These are phyloP conservation scores for Heliconius melpomene DNA, from an alignment of 1,140 invertebrate genomes.

Conservation along the genomic window DNA sequence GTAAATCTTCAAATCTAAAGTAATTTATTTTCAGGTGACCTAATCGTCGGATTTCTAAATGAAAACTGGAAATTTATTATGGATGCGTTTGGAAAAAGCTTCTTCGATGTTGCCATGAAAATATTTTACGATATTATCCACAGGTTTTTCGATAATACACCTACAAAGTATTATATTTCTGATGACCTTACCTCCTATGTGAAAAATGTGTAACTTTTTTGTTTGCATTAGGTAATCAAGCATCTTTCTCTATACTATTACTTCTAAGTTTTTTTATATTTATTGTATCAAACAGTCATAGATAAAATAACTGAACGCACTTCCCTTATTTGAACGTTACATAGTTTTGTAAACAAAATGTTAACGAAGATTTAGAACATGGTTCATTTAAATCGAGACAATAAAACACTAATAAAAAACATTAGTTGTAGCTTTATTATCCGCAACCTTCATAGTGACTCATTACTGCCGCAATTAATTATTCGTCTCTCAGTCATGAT, in stretches of 20 bases:
- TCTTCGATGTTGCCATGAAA: conserved; percentile 49
- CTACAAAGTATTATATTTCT: conserved; percentile 40
- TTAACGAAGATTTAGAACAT: not conserved
- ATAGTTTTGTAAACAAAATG: not conserved
- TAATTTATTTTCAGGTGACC: conserved; percentile 45
- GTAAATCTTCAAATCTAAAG: not conserved
- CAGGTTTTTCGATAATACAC: conserved; percentile 47
- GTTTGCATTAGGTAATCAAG: too few relatives aligned
- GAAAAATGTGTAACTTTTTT: not conserved
- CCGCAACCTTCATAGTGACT: not conserved
- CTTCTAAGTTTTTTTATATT: too few relatives aligned
- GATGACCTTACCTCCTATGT: conserved; percentile 46
- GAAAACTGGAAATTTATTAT: conserved; percentile 49
- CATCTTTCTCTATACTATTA: too few relatives aligned
- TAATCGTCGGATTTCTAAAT: conserved; percentile 48
- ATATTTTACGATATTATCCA: conserved; percentile 35
- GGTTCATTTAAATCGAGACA: not conserved
- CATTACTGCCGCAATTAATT: not conserved
- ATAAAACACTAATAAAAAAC: not conserved
- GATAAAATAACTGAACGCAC: too few relatives aligned
- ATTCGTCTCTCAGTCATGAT: too few relatives aligned
- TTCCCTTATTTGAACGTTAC: not conserved
- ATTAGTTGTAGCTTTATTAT: not conserved
- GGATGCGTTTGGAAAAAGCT: conserved; percentile 42
- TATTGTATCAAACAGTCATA: too few relatives aligned